phyloP scores from a whole-genome alignment of 2,113 vertebrate species.

The Leuciscus idus region DNA sequence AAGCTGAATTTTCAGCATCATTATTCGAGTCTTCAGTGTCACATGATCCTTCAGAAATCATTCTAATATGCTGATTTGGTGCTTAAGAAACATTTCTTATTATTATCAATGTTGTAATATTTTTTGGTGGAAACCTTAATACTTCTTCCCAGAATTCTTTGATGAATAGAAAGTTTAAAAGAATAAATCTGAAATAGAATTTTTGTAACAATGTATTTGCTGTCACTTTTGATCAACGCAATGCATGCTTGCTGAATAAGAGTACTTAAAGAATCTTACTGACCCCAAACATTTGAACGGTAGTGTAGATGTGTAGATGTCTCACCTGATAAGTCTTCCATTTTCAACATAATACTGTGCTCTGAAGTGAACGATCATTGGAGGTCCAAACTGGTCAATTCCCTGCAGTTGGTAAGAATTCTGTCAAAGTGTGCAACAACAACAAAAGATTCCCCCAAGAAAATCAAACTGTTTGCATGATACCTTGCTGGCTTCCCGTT shows the following conservation, averaged over 20 bases:
- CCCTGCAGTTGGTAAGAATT: conserved; percentile 76
- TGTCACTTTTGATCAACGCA: neutral
- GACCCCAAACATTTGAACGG: neutral
- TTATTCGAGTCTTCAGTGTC: neutral
- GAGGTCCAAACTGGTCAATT: conserved; percentile 97
- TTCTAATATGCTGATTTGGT: neutral
- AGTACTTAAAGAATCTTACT: neutral
- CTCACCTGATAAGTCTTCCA: conserved; percentile 91
- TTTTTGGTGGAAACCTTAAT: neutral
- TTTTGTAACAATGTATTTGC: neutral
- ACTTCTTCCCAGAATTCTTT: neutral
- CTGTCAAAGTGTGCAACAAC: neutral
- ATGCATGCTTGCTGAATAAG: neutral
- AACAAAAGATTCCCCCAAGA: neutral
- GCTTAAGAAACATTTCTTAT: neutral
- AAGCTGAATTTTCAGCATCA: neutral
- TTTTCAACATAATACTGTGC: conserved; percentile 99
- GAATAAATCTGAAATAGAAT: neutral
- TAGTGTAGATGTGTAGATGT: neutral
- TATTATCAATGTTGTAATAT: neutral
- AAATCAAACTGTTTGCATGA: neutral
- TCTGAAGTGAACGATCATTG: conserved; percentile 98
- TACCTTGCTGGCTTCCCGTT: conserved; percentile 98
- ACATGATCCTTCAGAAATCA: neutral
- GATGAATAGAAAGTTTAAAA: neutral